Evolutionary conservation across 2,113 vertebrate genomes (phyloP).

Genomic region (Fukomys damarensis): DNA sequence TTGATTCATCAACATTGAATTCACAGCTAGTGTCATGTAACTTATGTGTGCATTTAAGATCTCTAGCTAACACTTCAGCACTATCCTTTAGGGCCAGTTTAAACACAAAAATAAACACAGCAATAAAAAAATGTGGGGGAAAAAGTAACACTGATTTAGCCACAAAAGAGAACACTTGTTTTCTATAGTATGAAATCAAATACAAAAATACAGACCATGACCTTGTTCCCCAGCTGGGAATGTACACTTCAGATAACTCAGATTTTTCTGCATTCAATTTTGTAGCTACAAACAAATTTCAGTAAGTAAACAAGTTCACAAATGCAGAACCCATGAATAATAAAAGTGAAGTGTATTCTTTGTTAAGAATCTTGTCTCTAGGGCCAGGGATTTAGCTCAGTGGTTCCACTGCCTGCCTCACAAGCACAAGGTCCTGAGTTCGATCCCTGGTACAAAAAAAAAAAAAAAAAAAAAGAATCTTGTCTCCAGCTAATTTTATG

Average conservation of each 20-base stretch:
- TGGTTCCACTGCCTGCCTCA: too few species aligned
- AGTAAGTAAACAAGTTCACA: constrained; percentile 1
- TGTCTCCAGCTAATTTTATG: constrained; percentile 17
- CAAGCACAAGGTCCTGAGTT: too few species aligned
- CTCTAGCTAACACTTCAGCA: background rate
- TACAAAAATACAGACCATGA: background rate
- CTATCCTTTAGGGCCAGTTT: background rate
- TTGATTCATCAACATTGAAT: background rate
- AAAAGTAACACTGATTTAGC: background rate
- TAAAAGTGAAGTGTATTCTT: background rate
- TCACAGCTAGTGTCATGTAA: background rate
- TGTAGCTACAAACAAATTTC: background rate
- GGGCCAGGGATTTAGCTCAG: too few species aligned
- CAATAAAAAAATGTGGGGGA: background rate
- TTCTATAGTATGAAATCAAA: background rate
- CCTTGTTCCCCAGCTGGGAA: background rate
- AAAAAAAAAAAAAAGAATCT: too few species aligned
- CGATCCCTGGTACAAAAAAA: too few species aligned
- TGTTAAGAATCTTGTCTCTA: background rate
- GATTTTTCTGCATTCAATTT: background rate
- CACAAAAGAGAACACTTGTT: background rate
- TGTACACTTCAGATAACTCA: background rate
- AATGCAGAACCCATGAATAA: background rate
- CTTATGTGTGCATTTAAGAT: background rate
- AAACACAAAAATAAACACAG: background rate